Percentiles rank a stretch among this genome's conserved stretches.
phyloP scores from a whole-genome alignment of 2,113 vertebrate species.

The Hippocampus comes region DNA sequence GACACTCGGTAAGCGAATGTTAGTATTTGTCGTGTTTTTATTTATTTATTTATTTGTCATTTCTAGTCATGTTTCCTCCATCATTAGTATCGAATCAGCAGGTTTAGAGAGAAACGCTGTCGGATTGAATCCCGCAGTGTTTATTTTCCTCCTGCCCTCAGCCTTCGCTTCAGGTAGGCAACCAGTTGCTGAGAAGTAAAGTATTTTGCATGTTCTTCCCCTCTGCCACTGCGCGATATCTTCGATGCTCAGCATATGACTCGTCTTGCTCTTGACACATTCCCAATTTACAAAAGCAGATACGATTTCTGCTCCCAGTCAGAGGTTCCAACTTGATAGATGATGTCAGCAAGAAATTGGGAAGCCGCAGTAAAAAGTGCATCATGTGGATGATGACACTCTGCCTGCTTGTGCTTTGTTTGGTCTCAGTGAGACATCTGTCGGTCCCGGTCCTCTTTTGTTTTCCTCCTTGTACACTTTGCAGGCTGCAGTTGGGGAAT shows the following conservation, averaged over 20 bases:
- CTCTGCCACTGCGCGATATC: not conserved
- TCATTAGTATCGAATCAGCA: too few relatives aligned
- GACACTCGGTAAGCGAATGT: not conserved
- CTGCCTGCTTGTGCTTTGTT: slow-evolving; percentile 51
- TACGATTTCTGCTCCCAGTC: not conserved
- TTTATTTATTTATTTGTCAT: too few relatives aligned
- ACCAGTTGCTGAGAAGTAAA: too few relatives aligned
- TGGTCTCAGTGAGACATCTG: slow-evolving; percentile 64
- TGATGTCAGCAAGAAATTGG: not conserved
- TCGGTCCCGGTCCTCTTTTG: slow-evolving; percentile 65
- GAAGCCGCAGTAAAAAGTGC: too few relatives aligned
- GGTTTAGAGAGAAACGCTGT: too few relatives aligned
- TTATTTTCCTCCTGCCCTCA: too few relatives aligned
- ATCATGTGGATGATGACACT: too few relatives aligned
- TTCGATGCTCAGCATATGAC: not conserved
- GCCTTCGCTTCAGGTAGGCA: too few relatives aligned
- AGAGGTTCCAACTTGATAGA: not conserved
- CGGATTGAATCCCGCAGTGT: too few relatives aligned
- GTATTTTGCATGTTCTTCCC: not conserved
- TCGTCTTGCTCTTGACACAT: not conserved
- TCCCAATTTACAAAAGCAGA: not conserved
- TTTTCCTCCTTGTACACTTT: slow-evolving; percentile 69
- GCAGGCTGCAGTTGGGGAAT: slow-evolving; percentile 71
- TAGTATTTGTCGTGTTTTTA: too few relatives aligned
- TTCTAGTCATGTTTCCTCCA: too few relatives aligned